Percentiles rank a stretch among this genome's conserved stretches.
Conservation (phyloP, 2,113 vertebrate genomes). For the Phalacrocorax carbo region DNA sequence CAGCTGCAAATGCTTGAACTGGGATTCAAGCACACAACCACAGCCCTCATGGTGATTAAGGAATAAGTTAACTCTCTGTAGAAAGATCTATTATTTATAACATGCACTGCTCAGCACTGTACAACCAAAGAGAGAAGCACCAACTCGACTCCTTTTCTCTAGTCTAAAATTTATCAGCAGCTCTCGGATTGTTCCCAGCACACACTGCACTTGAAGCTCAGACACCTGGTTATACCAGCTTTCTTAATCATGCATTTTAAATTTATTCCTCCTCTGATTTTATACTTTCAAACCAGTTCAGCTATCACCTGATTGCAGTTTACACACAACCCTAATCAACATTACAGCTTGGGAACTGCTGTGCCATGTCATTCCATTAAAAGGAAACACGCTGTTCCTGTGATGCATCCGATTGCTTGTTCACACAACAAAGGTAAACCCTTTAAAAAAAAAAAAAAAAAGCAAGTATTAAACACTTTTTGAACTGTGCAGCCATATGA, state of each 20-base stretch:
- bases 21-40: background rate
- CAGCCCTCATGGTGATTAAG: conserved; percentile 30
- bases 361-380: conserved; percentile 14
- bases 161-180: background rate
- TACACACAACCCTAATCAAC: conserved; percentile 22
- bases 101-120: background rate
- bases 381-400: conserved; percentile 10
- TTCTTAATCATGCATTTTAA: conserved; percentile 33
- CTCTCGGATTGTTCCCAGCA: background rate
- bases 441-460: background rate
- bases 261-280: conserved; percentile 39
- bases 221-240: conserved; percentile 40
- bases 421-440: background rate
- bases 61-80: conserved; percentile 33
- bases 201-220: background rate
- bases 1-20: conserved; percentile 50
- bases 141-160: background rate
- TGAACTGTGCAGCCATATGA: background rate
- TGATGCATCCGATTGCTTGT: background rate
- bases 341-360: conserved; percentile 45
- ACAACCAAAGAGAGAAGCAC: background rate
- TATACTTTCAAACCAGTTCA: conserved; percentile 49
- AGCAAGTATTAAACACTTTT: background rate
- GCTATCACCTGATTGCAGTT: conserved; percentile 50
- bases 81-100: conserved; percentile 30